Conservation (phyloP, 2,797 vertebrate genomes). For the Brachymystax lenok region DNA sequence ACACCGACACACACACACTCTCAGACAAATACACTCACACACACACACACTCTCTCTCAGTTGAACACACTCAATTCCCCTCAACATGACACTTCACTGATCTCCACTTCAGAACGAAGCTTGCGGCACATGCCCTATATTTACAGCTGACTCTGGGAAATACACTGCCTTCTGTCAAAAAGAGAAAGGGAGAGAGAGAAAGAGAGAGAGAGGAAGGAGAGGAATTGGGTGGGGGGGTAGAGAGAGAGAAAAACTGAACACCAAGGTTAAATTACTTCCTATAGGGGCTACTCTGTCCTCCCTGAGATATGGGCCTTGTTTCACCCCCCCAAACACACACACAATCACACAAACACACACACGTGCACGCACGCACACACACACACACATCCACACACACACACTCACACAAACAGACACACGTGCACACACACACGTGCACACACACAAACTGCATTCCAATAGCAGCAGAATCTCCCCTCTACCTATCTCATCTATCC, state of each 20-base stretch:
- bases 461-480: too few relatives aligned
- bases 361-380: neutral
- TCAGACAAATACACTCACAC: neutral
- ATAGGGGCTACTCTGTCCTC: slow-evolving; percentile 20
- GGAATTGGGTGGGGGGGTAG: neutral
- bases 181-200: neutral
- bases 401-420: too few relatives aligned
- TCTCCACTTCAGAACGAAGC: neutral
- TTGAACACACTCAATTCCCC: neutral
- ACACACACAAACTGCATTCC: neutral
- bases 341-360: neutral
- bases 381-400: too few relatives aligned
- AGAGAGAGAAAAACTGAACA: neutral
- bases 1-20: neutral
- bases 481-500: neutral
- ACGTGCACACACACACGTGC: too few relatives aligned
- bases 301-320: slow-evolving; percentile 25
- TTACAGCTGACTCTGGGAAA: slow-evolving; percentile 1
- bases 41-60: neutral
- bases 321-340: neutral
- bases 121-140: slow-evolving; percentile 4
- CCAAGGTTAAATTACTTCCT: slow-evolving; percentile 36
- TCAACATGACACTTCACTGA: neutral
- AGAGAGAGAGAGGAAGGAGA: neutral
- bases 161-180: neutral